Evolutionary conservation across 2,888 invertebrate genomes (phyloP).

Genomic region (Eupeodes luniger): DNA sequence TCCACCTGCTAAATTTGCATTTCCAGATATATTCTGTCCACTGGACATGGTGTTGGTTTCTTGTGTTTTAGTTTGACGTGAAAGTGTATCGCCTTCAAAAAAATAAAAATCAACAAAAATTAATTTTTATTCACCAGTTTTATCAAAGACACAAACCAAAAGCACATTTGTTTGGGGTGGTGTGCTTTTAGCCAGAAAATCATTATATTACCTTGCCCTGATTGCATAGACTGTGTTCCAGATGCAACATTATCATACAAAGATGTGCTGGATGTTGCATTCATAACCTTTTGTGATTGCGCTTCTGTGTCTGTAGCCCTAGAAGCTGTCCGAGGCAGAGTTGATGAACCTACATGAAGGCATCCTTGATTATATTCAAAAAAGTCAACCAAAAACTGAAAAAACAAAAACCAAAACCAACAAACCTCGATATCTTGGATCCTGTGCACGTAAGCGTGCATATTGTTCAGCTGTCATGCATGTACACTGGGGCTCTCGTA

Average conservation of each 20-base stretch:
- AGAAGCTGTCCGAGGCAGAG: slow-evolving; percentile 91
- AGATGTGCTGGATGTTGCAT: slow-evolving; percentile 94
- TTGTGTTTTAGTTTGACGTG: slow-evolving; percentile 89
- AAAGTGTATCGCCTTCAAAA: slow-evolving; percentile 84
- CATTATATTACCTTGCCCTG: slow-evolving; percentile 82
- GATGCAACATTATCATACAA: slow-evolving; percentile 92
- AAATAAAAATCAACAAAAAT: background rate
- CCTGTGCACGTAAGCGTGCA: slow-evolving; percentile 92
- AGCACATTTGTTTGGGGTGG: background rate
- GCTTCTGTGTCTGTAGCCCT: slow-evolving; percentile 89
- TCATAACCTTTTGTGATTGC: slow-evolving; percentile 88
- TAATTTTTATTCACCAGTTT: slow-evolving; percentile 51
- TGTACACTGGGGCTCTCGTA: slow-evolving; percentile 95
- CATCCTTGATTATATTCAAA: background rate
- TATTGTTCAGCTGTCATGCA: slow-evolving; percentile 98
- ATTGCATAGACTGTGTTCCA: slow-evolving; percentile 78
- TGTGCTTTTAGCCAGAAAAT: slow-evolving; percentile 1
- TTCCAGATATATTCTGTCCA: slow-evolving; percentile 77
- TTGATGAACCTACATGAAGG: slow-evolving; percentile 89
- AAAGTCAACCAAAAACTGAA: background rate
- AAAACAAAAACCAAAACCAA: slow-evolving; percentile 24
- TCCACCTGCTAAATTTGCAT: slow-evolving; percentile 77
- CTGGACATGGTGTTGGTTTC: slow-evolving; percentile 89
- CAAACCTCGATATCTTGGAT: slow-evolving; percentile 90
- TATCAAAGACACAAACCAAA: slow-evolving; percentile 60